phyloP scores from a whole-genome alignment of 2,797 vertebrate genomes.

The Rhinophrynus dorsalis region DNA sequence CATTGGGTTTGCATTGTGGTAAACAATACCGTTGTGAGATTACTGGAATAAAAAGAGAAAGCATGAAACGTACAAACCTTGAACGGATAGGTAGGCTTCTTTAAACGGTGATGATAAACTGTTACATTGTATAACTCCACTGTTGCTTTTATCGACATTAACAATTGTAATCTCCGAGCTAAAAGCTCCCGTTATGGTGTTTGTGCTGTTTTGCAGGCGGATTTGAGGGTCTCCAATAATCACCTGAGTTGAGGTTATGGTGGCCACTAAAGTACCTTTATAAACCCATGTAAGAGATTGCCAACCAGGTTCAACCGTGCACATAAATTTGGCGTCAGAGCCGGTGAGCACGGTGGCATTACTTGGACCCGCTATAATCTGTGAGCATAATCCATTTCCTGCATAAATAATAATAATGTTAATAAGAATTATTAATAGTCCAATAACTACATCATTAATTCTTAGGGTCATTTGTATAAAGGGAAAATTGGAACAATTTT shows the following conservation, averaged over 20 bases:
- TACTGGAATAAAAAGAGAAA: too few species aligned
- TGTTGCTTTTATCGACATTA: conserved; percentile 48
- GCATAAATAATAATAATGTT: conserved; percentile 16
- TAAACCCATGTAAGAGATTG: conserved; percentile 67
- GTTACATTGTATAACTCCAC: conserved; percentile 68
- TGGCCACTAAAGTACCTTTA: conserved; percentile 55
- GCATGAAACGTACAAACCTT: conserved; percentile 69
- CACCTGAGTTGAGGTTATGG: conserved; percentile 39
- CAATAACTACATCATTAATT: too few species aligned
- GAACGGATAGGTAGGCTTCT: conserved; percentile 73
- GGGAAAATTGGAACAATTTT: too few species aligned
- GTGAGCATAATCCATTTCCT: conserved; percentile 57
- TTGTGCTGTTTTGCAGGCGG: conserved; percentile 56
- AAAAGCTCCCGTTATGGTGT: conserved; percentile 4
- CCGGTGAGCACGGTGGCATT: conserved; percentile 64
- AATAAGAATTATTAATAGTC: too few species aligned
- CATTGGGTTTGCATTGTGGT: too few species aligned
- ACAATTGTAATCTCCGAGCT: conserved; percentile 67
- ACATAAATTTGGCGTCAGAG: conserved; percentile 66
- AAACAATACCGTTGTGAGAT: too few species aligned
- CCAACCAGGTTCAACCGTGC: conserved; percentile 65
- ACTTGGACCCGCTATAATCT: conserved; percentile 62
- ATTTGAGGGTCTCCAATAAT: conserved; percentile 57
- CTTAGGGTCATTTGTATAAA: too few species aligned
- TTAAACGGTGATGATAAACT: conserved; percentile 55